Conservation (phyloP, 2,888 invertebrate species). For the Drosophila fulvimacula region DNA sequence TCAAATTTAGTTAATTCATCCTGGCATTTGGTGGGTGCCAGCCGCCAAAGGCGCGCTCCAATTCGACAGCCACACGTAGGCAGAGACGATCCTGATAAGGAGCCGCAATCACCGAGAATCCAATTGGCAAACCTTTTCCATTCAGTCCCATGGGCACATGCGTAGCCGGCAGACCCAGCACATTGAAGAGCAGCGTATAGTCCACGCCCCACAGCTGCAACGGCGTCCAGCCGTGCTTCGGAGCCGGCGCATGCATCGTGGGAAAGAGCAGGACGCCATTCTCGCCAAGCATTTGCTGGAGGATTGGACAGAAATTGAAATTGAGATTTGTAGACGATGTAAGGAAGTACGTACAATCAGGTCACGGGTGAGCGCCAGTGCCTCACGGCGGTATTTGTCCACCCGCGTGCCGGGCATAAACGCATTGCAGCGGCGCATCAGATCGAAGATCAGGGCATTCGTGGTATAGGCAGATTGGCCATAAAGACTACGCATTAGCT, state of each 20-base stretch:
- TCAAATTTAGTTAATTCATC: too few relatives aligned
- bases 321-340: not conserved
- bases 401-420: slow-evolving; percentile 66
- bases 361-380: slow-evolving; percentile 49
- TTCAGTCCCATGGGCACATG: slow-evolving; percentile 90
- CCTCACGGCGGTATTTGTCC: slow-evolving; percentile 57
- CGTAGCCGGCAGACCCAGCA: slow-evolving; percentile 91
- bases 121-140: slow-evolving; percentile 89
- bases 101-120: slow-evolving; percentile 91
- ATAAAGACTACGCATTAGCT: slow-evolving; percentile 50
- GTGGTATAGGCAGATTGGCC: slow-evolving; percentile 71
- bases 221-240: slow-evolving; percentile 87
- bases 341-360: slow-evolving; percentile 49
- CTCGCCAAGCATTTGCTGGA: slow-evolving; percentile 86
- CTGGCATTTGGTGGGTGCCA: slow-evolving; percentile 87
- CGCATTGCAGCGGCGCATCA: slow-evolving; percentile 68
- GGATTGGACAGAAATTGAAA: not conserved
- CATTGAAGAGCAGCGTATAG: slow-evolving; percentile 84
- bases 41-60: slow-evolving; percentile 93
- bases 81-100: slow-evolving; percentile 92
- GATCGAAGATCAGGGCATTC: slow-evolving; percentile 74
- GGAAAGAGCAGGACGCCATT: slow-evolving; percentile 91
- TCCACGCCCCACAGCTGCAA: slow-evolving; percentile 75
- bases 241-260: slow-evolving; percentile 88
- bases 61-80: slow-evolving; percentile 91